Base-by-base conservation (phyloP, 2,797 vertebrate genomes). In the Mormyrus hasselquistii region DNA sequence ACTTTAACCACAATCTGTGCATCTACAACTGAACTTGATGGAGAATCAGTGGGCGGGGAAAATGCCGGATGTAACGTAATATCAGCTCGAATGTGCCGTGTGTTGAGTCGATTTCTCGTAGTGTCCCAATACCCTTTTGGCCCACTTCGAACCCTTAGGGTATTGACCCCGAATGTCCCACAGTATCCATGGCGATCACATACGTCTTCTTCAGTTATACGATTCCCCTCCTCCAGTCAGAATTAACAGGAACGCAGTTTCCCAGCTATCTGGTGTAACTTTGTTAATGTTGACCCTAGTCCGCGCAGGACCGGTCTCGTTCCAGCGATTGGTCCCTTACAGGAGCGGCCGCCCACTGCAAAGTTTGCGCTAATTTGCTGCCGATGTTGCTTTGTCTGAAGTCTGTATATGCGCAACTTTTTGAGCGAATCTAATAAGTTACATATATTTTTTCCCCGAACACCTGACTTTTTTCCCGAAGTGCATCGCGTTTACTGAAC, bases 381-480 rank as follows among this genome's bases (percentile, higher is more conserved):
- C 89, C 87, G 86, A 89, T 87, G 89, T 82, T 88, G 87, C 89
- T 90, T 90, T 88, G 87, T 90, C 44, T 82, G 3, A 25, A 19
- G 86, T 89, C 34, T 88, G 5, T 44, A 52, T 47, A n/a, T 65
- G 87, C 73, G 86, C 89, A 89, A 87, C 86, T 83, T 69, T 88
- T 88, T 62, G 38, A 14, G 44, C 50, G 44, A 57, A 38, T 87
- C 25, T 25, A n/a, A 59, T 34, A 52, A 25, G 22, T 44, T 53
- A 65, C 29, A 62, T 52, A 87, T 83, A 59, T 22, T 8, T 79
- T 29, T 19, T 2, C 16, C 25, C 34, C 2, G 69, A 73, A 38
- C 69, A 6, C 86, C 34, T 85, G 82, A 52, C 19, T 87, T 41
- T 84, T 49, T 52, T 85, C 41, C 41, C 38, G 10, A 52, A 41